Conservation (phyloP, 2,888 invertebrate species). For the Metacarcinus magister region DNA sequence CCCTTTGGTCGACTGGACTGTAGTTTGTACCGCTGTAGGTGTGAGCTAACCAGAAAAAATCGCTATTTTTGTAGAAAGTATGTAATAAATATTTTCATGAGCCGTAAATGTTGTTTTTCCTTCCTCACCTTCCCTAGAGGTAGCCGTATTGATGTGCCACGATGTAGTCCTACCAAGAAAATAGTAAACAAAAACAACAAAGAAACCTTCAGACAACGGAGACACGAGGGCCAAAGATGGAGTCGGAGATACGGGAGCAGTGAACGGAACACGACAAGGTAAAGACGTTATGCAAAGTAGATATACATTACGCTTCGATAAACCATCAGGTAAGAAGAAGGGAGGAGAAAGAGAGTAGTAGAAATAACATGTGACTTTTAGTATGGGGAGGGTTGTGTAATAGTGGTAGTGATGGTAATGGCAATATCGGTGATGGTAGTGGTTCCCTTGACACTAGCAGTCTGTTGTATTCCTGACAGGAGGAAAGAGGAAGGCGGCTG, state of each 20-base stretch:
- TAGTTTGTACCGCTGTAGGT: constrained; percentile 52
- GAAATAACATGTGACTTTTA: not conserved
- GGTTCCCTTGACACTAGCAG: not conserved
- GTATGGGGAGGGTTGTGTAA: not conserved
- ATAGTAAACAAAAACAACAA: not conserved
- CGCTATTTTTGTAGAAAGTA: constrained; percentile 78
- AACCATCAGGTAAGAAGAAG: not conserved
- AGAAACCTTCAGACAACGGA: not conserved
- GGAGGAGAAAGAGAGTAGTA: not conserved
- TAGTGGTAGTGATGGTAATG: not conserved
- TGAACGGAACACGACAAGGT: not conserved
- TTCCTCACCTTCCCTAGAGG: not conserved
- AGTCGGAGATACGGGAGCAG: not conserved
- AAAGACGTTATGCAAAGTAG: not conserved
- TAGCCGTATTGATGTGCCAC: not conserved
- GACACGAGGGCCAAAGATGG: not conserved
- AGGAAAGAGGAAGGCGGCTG: not conserved
- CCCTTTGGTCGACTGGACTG: constrained; percentile 26
- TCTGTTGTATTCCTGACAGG: not conserved
- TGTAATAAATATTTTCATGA: constrained; percentile 75
- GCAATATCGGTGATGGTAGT: not conserved
- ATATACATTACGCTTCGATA: constrained; percentile 13
- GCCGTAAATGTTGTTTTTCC: not conserved
- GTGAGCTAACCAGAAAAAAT: constrained; percentile 64
- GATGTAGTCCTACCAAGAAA: not conserved